These are phyloP conservation scores for Ceratitis capitata DNA, from an alignment of 1,140 invertebrate species.

Conservation along the genomic window DNA sequence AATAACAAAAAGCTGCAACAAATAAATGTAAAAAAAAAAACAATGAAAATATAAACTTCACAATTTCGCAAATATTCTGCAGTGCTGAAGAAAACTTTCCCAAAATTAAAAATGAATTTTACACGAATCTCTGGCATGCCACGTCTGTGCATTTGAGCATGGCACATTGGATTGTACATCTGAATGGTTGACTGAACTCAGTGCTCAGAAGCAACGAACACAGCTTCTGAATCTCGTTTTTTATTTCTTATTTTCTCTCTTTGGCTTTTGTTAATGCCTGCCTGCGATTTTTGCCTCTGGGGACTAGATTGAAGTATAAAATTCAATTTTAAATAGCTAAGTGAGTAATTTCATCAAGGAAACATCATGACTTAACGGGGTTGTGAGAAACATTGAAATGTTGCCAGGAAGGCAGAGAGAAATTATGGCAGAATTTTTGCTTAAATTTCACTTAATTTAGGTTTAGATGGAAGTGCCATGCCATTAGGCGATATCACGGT, in stretches of 20 bases:
- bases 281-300: too few relatives aligned
- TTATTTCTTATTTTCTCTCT: not conserved
- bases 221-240: not conserved
- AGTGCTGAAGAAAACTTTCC: not conserved
- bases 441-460: too few relatives aligned
- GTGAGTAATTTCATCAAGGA: not conserved
- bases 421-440: too few relatives aligned
- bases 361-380: too few relatives aligned
- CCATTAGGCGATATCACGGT: too few relatives aligned
- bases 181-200: not conserved
- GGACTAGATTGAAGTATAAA: not conserved
- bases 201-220: not conserved
- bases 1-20: too few relatives aligned
- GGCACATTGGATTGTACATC: not conserved
- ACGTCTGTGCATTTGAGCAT: not conserved
- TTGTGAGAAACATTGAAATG: too few relatives aligned
- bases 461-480: too few relatives aligned
- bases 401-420: too few relatives aligned
- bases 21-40: not conserved
- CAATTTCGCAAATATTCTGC: not conserved
- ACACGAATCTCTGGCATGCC: not conserved
- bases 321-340: not conserved
- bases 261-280: not conserved
- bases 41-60: not conserved
- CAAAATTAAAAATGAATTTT: constrained; percentile 5